A percentile compares a stretch with the other conserved stretches of the same genome.
These are phyloP conservation scores for Octopus sinensis DNA, from an alignment of 1,140 invertebrate species.

Conservation along the genomic window DNA sequence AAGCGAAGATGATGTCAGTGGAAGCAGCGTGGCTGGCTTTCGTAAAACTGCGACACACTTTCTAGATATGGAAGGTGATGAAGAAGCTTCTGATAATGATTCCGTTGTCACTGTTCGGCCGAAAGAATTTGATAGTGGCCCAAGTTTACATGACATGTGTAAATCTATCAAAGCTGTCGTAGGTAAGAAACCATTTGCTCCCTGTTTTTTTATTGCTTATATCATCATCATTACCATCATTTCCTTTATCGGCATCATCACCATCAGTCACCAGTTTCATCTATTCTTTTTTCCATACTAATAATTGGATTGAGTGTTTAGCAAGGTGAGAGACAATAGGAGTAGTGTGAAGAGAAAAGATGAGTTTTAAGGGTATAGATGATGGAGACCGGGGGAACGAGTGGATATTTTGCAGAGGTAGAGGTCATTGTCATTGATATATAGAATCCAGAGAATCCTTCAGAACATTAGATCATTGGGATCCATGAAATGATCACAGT, in stretches of 20 bases:
- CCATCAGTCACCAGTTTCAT: neutral
- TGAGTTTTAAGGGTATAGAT: too few species aligned
- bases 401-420: too few species aligned
- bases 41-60: constrained; percentile 10
- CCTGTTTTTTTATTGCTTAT: neutral
- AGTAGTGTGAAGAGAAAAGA: too few species aligned
- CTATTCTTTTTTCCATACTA: neutral
- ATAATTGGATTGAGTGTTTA: neutral
- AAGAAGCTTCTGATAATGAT: constrained; percentile 35
- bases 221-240: too few species aligned
- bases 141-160: constrained; percentile 39
- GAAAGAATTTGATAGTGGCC: constrained; percentile 36
- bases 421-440: too few species aligned
- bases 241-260: neutral
- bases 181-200: constrained; percentile 27
- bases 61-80: constrained; percentile 11
- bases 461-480: too few species aligned
- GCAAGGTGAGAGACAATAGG: neutral
- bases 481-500: too few species aligned
- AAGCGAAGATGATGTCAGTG: constrained; percentile 20
- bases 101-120: constrained; percentile 44
- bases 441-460: too few species aligned
- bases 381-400: too few species aligned
- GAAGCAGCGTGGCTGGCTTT: constrained; percentile 13
- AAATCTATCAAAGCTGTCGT: constrained; percentile 46